Base-by-base conservation (phyloP, 35 echinoderm and acorn worm genomes). In the Holothuria glaberrima region DNA sequence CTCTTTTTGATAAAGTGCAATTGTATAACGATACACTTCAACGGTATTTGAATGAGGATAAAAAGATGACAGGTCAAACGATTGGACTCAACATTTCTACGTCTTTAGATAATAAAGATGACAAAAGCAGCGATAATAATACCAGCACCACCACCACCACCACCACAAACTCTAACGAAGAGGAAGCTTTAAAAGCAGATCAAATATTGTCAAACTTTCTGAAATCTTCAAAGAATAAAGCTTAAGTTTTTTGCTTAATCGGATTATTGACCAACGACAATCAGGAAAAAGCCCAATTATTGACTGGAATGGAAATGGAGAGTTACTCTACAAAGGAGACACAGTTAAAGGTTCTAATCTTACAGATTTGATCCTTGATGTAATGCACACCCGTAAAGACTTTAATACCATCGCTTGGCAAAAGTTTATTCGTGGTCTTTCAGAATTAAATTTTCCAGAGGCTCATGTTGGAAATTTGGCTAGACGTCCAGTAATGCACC, bases 1-100 rank as follows among this genome's bases (percentile, higher is more conserved):
- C 54, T 24, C 25, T 64, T 28, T 89, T 24, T 46, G 86, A 77
- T n/a, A 89, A 89, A 30, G 54, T 89, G 17, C 68, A 89, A 72
- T 38, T 75, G 27, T 89, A 77, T 48, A 50, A 89, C 41, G 12
- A 89, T 14, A 76, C 75, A 12, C 31, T 89, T 6, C 69, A 89
- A 31, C 69, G 18, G 27, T 82, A 58, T 26, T 58, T 82, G 21
- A 26, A 83, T 20, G 48, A n/a, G 22, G 12, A 9, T 1, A 59
- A 58, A 83, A 59, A 46, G 44, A 21, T 26, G n/a, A 33, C 3
- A 12, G 28, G 30, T 14, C 27, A 83, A 59, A 9, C 50, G 4
- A 61, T 83, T 29, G 28, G 21, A 14, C 16, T 83, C 22, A 58
- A 83, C 5, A 9, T 83, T 10, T 46, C 44, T 46, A 46, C 4